Percentiles rank a stretch among this genome's conserved stretches.
phyloP scores from a whole-genome alignment of 2,113 vertebrate species.

The Malurus melanocephalus region DNA sequence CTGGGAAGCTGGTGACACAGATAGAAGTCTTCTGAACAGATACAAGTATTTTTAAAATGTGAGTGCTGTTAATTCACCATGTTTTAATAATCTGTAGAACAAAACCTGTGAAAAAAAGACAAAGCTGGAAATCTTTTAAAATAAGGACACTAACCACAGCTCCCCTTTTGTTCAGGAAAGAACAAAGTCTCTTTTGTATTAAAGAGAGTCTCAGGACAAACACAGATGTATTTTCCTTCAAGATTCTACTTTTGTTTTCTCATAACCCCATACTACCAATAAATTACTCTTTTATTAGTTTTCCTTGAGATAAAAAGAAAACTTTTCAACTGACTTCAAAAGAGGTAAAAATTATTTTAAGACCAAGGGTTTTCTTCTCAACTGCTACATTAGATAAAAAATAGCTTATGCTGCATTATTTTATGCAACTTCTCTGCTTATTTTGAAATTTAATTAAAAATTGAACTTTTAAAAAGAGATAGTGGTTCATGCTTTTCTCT shows the following conservation, averaged over 20 bases:
- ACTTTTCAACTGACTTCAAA: not conserved
- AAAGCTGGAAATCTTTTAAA: not conserved
- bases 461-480: not conserved
- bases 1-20: not conserved
- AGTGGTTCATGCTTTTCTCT: not conserved
- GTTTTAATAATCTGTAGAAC: not conserved
- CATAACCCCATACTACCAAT: not conserved
- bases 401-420: not conserved
- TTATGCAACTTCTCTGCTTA: not conserved
- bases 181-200: not conserved
- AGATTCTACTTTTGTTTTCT: not conserved
- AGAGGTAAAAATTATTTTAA: not conserved
- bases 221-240: not conserved
- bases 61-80: not conserved
- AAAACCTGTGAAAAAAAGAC: not conserved
- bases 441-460: slow-evolving; percentile 31
- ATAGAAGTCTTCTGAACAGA: not conserved
- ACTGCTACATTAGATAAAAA: not conserved
- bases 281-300: not conserved
- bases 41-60: not conserved
- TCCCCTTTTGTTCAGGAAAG: not conserved
- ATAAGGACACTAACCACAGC: not conserved
- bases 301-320: slow-evolving; percentile 3
- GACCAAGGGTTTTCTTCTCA: not conserved
- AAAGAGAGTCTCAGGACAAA: not conserved